These are phyloP conservation scores for Staurois parvus DNA, from an alignment of 2,797 vertebrate genomes.

Conservation along the genomic window DNA sequence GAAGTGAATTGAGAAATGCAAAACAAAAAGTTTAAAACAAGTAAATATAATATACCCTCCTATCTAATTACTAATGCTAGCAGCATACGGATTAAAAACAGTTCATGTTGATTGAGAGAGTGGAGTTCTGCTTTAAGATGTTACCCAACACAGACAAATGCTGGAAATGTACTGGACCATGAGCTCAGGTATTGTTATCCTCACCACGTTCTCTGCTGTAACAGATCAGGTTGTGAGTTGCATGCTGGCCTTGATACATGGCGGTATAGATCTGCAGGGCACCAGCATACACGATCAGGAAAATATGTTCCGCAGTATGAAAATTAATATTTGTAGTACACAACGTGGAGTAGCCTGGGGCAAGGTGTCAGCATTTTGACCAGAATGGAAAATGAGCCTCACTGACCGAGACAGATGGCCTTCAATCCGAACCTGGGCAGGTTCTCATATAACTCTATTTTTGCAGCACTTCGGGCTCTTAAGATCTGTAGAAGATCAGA, in stretches of 20 bases:
- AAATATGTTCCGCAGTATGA: neutral
- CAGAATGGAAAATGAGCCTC: neutral
- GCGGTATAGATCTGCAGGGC: neutral
- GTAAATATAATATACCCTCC: no score
- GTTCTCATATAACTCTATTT: no score
- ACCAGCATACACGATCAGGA: neutral
- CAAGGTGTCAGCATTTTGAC: neutral
- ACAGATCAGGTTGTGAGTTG: no score
- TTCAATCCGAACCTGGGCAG: neutral
- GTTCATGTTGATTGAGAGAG: no score
- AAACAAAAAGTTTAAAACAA: no score
- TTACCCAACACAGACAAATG: no score
- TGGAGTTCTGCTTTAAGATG: no score
- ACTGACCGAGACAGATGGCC: neutral
- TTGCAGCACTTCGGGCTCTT: no score
- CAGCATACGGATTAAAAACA: no score
- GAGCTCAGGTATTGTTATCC: neutral
- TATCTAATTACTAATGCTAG: no score
- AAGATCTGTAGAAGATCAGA: no score
- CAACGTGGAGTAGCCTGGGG: neutral
- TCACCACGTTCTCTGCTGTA: neutral
- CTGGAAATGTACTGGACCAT: neutral
- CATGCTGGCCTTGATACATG: neutral
- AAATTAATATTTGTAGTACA: conserved; percentile 3
- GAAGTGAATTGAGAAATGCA: no score